Evolutionary conservation across 2,113 vertebrate species (phyloP).

Genomic region (Mesembrinibis cayennensis): DNA sequence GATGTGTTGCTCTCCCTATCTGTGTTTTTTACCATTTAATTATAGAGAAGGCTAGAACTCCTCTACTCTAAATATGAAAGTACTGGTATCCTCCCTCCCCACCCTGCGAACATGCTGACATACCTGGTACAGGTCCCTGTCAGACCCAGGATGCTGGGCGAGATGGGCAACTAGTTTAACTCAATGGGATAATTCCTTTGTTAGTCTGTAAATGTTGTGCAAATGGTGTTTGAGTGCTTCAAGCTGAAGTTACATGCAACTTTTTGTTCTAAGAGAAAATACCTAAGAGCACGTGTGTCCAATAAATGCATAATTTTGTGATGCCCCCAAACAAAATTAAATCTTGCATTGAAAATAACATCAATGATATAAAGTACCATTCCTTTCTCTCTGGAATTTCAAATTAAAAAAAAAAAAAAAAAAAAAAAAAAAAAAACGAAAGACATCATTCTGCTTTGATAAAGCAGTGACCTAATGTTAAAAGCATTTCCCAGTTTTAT

Average conservation of each 20-base stretch:
- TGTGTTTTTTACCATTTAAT: background rate
- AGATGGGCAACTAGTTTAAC: background rate
- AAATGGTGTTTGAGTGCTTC: background rate
- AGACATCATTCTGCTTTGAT: background rate
- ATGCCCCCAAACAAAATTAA: background rate
- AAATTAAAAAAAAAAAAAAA: background rate
- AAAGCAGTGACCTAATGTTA: conserved; percentile 24
- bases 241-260: background rate
- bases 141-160: background rate
- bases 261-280: background rate
- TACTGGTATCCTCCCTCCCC: background rate
- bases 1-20: background rate
- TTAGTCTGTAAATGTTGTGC: background rate
- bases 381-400: background rate
- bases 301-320: background rate
- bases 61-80: background rate
- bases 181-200: background rate
- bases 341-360: background rate
- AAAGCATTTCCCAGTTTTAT: conserved; percentile 7
- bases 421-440: background rate
- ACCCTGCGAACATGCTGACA: background rate
- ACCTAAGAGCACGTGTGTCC: background rate
- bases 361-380: background rate
- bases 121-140: background rate
- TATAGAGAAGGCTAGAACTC: background rate